A percentile compares a stretch with the other conserved stretches of the same genome.
Evolutionary conservation across 2,888 invertebrate genomes (phyloP).

Genomic region (Ichneumoninae sp.): DNA sequence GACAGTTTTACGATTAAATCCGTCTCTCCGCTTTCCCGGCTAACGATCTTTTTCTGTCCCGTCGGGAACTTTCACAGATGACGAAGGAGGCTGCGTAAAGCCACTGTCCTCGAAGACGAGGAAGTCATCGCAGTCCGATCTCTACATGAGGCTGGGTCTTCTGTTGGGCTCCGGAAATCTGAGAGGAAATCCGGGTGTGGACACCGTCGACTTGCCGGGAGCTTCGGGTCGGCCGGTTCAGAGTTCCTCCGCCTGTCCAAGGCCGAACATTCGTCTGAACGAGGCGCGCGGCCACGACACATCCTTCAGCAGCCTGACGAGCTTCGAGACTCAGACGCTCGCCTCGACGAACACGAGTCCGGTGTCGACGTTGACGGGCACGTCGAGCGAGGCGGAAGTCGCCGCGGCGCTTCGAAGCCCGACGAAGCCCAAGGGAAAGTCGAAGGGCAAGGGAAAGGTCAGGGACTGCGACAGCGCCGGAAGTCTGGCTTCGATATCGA

Average conservation of each 20-base stretch:
- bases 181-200: slow-evolving; percentile 82
- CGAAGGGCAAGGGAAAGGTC: slow-evolving; percentile 76
- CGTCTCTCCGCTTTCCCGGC: slow-evolving; percentile 51
- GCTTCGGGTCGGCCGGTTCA: slow-evolving; percentile 58
- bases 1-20: slow-evolving; percentile 46
- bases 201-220: slow-evolving; percentile 80
- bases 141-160: slow-evolving; percentile 93
- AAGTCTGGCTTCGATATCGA: slow-evolving; percentile 86
- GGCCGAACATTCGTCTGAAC: slow-evolving; percentile 71
- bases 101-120: slow-evolving; percentile 84
- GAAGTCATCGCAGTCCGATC: slow-evolving; percentile 90
- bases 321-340: slow-evolving; percentile 88
- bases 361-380: slow-evolving; percentile 94
- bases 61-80: slow-evolving; percentile 86
- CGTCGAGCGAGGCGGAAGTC: slow-evolving; percentile 88
- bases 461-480: slow-evolving; percentile 89
- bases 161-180: slow-evolving; percentile 89
- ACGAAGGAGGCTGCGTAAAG: slow-evolving; percentile 90
- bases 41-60: slow-evolving; percentile 54
- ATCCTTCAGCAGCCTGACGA: slow-evolving; percentile 86
- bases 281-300: slow-evolving; percentile 79
- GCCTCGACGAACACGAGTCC: slow-evolving; percentile 94
- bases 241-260: slow-evolving; percentile 67
- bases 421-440: slow-evolving; percentile 83
- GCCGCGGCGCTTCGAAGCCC: slow-evolving; percentile 84